phyloP scores from a whole-genome alignment of 1,140 invertebrate species.

The Oedothorax gibbosus region DNA sequence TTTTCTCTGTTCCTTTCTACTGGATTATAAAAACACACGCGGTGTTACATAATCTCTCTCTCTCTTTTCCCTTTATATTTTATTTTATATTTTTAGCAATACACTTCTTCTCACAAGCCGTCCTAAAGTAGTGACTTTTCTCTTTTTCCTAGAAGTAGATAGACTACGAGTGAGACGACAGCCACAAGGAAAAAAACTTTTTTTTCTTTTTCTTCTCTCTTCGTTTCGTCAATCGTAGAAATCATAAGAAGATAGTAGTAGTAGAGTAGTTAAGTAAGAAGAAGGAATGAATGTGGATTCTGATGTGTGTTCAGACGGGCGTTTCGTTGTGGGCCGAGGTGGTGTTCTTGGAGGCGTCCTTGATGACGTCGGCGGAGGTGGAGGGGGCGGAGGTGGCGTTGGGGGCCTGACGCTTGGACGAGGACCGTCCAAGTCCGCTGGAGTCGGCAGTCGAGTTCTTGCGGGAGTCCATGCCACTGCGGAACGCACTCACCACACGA shows the following conservation, averaged over 20 bases:
- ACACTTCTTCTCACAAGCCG: neutral
- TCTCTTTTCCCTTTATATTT: neutral
- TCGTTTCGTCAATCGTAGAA: slow-evolving; percentile 21
- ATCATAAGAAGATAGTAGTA: slow-evolving; percentile 38
- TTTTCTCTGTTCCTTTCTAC: slow-evolving; percentile 44
- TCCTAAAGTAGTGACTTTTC: slow-evolving; percentile 39
- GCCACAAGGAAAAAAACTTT: slow-evolving; percentile 29
- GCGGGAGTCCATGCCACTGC: slow-evolving; percentile 95
- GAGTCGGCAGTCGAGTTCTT: slow-evolving; percentile 76
- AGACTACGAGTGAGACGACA: slow-evolving; percentile 44
- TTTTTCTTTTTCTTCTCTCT: slow-evolving; percentile 13
- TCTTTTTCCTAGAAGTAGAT: neutral
- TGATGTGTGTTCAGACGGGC: slow-evolving; percentile 36
- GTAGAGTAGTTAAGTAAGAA: slow-evolving; percentile 15
- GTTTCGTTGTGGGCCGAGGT: slow-evolving; percentile 58
- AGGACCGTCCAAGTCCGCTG: slow-evolving; percentile 40
- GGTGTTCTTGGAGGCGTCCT: slow-evolving; percentile 54
- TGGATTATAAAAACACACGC: slow-evolving; percentile 59
- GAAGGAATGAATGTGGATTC: neutral
- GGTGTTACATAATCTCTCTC: slow-evolving; percentile 30
- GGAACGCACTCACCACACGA: slow-evolving; percentile 99
- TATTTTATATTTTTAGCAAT: too few relatives aligned
- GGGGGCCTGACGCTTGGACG: slow-evolving; percentile 30
- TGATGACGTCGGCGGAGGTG: slow-evolving; percentile 56
- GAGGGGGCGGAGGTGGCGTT: slow-evolving; percentile 35